Conservation (phyloP, 2,113 vertebrate genomes). For the Spea bombifrons region DNA sequence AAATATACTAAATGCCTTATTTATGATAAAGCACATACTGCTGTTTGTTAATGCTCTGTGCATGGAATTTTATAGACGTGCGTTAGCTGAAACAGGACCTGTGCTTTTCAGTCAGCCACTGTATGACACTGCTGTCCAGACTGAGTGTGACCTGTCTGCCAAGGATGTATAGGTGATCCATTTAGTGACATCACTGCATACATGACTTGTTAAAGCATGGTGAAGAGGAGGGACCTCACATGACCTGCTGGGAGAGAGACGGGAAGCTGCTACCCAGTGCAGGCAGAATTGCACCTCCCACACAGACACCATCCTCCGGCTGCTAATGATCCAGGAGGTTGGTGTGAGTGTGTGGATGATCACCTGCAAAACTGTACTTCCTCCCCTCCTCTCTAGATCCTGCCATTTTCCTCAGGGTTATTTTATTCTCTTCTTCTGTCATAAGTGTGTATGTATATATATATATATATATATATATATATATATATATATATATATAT, state of each 20-base stretch:
- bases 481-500: background rate
- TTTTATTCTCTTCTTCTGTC: too few relatives aligned
- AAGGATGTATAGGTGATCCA: conserved; percentile 13
- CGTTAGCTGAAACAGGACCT: too few relatives aligned
- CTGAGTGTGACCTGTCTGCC: background rate
- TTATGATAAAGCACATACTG: too few relatives aligned
- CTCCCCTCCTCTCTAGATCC: background rate
- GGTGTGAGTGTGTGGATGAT: background rate
- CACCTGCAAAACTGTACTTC: conserved; percentile 21
- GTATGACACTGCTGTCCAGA: too few relatives aligned
- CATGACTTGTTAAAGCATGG: conserved; percentile 1
- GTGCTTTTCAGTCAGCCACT: too few relatives aligned
- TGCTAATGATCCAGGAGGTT: conserved; percentile 24
- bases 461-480: background rate
- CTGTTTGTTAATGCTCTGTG: too few relatives aligned
- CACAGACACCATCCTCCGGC: conserved; percentile 13
- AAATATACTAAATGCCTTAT: too few relatives aligned
- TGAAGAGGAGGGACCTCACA: conserved; percentile 26
- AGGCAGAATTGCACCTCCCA: conserved; percentile 27
- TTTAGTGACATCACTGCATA: background rate
- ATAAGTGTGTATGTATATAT: background rate
- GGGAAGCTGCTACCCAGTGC: conserved; percentile 28
- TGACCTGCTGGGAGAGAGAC: conserved; percentile 33
- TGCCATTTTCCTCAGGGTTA: background rate
- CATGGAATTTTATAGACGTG: too few relatives aligned